phyloP scores from a whole-genome alignment of 2,888 invertebrate species.

The Leucophenga maculata region DNA sequence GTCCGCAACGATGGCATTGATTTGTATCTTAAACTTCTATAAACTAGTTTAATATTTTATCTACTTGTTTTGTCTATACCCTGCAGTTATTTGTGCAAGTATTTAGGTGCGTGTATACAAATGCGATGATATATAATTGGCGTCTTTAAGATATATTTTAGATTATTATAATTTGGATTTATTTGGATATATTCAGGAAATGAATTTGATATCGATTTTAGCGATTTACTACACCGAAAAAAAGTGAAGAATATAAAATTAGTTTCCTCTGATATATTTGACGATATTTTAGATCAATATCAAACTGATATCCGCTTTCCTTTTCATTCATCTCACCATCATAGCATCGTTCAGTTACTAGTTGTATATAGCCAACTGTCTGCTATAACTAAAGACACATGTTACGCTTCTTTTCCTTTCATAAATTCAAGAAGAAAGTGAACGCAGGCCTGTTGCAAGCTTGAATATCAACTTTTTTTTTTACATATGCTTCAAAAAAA shows the following conservation, averaged over 20 bases:
- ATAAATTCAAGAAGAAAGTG: not conserved
- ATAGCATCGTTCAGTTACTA: not conserved
- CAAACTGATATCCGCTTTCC: too few species aligned
- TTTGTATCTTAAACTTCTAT: not conserved
- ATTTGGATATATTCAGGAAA: too few species aligned
- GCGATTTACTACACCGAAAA: too few species aligned
- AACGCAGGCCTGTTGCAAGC: not conserved
- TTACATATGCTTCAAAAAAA: not conserved
- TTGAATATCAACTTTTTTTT: not conserved
- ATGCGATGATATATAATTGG: too few species aligned
- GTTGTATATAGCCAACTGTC: not conserved
- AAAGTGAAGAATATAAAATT: too few species aligned
- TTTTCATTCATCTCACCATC: not conserved
- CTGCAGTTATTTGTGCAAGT: not conserved
- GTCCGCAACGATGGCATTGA: not conserved
- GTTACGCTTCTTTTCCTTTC: not conserved
- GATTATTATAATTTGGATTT: too few species aligned
- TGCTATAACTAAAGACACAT: not conserved
- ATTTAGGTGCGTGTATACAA: too few species aligned
- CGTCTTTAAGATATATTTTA: too few species aligned
- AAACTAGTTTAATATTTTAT: not conserved
- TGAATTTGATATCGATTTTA: too few species aligned
- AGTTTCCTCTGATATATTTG: too few species aligned
- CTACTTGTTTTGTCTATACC: too few species aligned
- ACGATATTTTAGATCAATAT: too few species aligned